These are phyloP conservation scores for Budorcas taxicolor DNA, from an alignment of 2,113 vertebrate genomes.

Conservation along the genomic window DNA sequence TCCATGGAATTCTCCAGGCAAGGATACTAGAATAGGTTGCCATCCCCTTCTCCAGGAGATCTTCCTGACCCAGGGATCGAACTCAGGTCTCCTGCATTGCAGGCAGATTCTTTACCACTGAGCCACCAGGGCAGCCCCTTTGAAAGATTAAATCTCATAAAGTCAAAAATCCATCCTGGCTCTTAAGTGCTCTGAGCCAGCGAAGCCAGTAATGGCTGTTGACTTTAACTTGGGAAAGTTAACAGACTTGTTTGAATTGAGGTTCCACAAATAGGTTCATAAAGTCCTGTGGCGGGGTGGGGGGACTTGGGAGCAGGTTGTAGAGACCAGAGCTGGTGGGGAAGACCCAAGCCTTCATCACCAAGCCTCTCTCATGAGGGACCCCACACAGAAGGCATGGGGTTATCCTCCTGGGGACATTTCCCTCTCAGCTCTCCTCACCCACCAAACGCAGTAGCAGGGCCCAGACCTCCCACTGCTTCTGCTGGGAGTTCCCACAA, in stretches of 20 bases:
- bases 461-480: background rate
- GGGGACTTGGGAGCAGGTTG: background rate
- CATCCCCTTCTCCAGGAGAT: background rate
- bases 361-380: rapidly evolving
- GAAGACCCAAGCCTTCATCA: background rate
- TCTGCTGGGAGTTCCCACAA: background rate
- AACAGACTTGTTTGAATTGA: background rate
- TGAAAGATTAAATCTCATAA: background rate
- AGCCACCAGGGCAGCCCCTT: background rate
- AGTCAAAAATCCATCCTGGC: background rate
- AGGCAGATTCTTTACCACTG: background rate
- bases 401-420: background rate
- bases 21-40: background rate
- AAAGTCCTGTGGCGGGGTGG: background rate
- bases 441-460: background rate
- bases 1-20: background rate
- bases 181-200: background rate
- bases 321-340: background rate
- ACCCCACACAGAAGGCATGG: background rate
- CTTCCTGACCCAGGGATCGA: background rate
- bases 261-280: background rate
- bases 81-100: background rate
- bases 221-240: background rate
- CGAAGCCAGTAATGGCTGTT: background rate
- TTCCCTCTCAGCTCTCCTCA: background rate